Conservation (phyloP, 2,888 invertebrate genomes). For the Linnaemya tessellans region DNA sequence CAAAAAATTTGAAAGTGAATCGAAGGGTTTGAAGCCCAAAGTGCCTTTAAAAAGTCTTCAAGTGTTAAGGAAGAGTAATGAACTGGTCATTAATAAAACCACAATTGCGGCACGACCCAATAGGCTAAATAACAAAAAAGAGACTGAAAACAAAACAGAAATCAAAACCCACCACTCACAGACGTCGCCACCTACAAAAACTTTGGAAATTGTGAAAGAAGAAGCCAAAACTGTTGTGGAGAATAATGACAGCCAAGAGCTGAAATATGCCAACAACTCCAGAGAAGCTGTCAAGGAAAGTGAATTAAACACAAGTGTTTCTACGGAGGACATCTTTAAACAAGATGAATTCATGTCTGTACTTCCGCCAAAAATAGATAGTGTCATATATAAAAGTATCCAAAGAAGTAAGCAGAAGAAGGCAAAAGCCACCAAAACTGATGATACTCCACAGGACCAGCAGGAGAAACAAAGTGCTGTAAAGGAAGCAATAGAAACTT, state of each 20-base stretch:
- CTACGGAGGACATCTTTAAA: background rate
- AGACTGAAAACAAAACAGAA: constrained; percentile 57
- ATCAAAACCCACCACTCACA: constrained; percentile 60
- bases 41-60: constrained; percentile 80
- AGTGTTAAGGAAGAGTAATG: constrained; percentile 80
- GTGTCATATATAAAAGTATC: constrained; percentile 49
- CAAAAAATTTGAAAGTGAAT: constrained; percentile 78
- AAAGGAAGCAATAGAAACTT: background rate
- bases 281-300: background rate
- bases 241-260: background rate
- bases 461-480: background rate
- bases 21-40: constrained; percentile 76
- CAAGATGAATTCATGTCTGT: constrained; percentile 10
- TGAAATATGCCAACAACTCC: background rate
- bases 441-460: background rate
- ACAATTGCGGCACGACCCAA: constrained; percentile 35
- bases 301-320: background rate
- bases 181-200: constrained; percentile 30
- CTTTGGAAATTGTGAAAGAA: constrained; percentile 75
- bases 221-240: constrained; percentile 76
- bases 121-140: constrained; percentile 24
- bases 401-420: constrained; percentile 27
- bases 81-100: constrained; percentile 73
- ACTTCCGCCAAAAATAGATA: constrained; percentile 38
- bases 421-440: background rate